phyloP scores from a whole-genome alignment of 2,113 vertebrate species.

The Tachysurus fulvidraco region DNA sequence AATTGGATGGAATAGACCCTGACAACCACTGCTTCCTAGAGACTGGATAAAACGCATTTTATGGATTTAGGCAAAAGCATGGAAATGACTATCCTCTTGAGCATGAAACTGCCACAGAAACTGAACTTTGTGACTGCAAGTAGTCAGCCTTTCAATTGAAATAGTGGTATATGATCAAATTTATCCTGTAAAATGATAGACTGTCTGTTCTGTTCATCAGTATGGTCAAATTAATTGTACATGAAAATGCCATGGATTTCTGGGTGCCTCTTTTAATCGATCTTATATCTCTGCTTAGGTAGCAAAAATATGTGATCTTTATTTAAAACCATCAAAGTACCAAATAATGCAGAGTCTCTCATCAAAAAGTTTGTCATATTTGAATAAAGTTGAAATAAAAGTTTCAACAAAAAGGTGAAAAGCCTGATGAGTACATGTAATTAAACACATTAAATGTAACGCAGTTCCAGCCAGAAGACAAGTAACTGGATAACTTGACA shows the following conservation, averaged over 20 bases:
- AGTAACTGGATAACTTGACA: constrained; percentile 31
- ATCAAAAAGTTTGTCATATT: neutral
- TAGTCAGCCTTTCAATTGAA: constrained; percentile 6
- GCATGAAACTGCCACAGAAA: neutral
- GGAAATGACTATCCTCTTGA: constrained; percentile 17
- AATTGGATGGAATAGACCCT: neutral
- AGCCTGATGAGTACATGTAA: neutral
- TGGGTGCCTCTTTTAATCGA: neutral
- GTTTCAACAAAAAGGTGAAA: neutral
- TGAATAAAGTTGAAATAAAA: neutral
- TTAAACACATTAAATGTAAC: neutral
- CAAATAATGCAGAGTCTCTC: neutral
- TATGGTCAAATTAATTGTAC: too few relatives aligned
- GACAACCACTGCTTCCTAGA: neutral
- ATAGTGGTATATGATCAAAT: neutral
- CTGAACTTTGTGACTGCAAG: neutral
- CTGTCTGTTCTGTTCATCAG: neutral
- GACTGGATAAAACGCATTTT: constrained; percentile 18
- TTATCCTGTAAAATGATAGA: too few relatives aligned
- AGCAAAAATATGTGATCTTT: neutral
- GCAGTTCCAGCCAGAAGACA: neutral
- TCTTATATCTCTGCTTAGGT: neutral
- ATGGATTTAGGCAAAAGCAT: constrained; percentile 25
- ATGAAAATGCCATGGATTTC: neutral
- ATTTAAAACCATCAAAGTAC: neutral